phyloP scores from a whole-genome alignment of 30 jellyfish, hydroid and myxozoan species.

The Turritopsis rubra region DNA sequence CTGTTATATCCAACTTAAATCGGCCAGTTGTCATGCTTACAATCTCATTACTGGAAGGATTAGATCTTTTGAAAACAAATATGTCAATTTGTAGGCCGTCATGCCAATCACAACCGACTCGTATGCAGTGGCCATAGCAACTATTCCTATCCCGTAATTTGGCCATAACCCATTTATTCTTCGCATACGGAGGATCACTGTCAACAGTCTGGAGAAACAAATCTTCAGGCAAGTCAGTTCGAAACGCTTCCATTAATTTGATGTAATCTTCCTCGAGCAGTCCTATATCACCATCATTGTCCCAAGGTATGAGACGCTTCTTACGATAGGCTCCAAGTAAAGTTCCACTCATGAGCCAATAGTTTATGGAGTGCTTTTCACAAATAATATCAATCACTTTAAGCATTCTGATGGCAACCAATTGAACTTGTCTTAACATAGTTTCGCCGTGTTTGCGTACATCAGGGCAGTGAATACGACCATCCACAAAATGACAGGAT shows the following conservation, averaged over 20 bases:
- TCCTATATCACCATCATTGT: slow-evolving; percentile 65
- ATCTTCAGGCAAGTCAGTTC: slow-evolving; percentile 68
- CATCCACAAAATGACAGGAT: not conserved
- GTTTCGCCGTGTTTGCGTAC: slow-evolving; percentile 73
- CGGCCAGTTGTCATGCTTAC: slow-evolving; percentile 1
- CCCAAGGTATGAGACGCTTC: slow-evolving; percentile 74
- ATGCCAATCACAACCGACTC: slow-evolving; percentile 64
- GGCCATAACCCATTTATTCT: slow-evolving; percentile 18
- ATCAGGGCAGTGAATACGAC: slow-evolving; percentile 56
- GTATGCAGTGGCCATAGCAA: slow-evolving; percentile 59
- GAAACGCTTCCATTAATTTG: slow-evolving; percentile 40
- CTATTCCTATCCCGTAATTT: slow-evolving; percentile 56
- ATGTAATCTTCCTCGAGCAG: slow-evolving; percentile 62
- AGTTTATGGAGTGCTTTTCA: slow-evolving; percentile 49
- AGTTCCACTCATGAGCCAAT: slow-evolving; percentile 84
- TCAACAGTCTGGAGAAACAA: slow-evolving; percentile 55
- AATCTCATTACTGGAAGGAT: slow-evolving; percentile 18
- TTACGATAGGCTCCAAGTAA: slow-evolving; percentile 73
- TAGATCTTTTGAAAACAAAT: slow-evolving; percentile 36
- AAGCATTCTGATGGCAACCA: slow-evolving; percentile 51
- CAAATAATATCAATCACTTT: slow-evolving; percentile 51
- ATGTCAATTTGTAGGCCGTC: slow-evolving; percentile 86
- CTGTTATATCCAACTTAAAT: slow-evolving; percentile 11
- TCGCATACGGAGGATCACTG: slow-evolving; percentile 41
- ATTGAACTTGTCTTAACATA: slow-evolving; percentile 68